These are phyloP conservation scores for Thalassophryne amazonica DNA, from an alignment of 2,797 vertebrate genomes.

Conservation along the genomic window DNA sequence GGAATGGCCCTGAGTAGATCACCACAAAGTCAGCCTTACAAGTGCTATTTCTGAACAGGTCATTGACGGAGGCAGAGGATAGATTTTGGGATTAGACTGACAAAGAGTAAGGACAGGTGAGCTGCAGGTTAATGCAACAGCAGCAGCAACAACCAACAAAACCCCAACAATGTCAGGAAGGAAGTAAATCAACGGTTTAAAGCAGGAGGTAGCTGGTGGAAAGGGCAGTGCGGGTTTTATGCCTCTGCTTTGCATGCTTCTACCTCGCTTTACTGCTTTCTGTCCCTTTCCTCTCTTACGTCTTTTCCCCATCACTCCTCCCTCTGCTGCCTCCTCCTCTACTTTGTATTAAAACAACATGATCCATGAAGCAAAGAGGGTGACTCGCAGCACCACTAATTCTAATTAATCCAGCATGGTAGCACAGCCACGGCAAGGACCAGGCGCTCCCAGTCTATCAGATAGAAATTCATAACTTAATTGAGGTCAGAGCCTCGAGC, in stretches of 20 bases:
- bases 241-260: conserved; percentile 20
- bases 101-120: conserved; percentile 58
- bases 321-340: conserved; percentile 48
- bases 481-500: conserved; percentile 97
- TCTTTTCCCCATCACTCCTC: conserved; percentile 54
- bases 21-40: conserved; percentile 36
- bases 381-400: conserved; percentile 89
- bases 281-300: conserved; percentile 18
- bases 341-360: conserved; percentile 96
- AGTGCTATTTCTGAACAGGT: conserved; percentile 30
- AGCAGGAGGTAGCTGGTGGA: conserved; percentile 5
- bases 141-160: too few species aligned
- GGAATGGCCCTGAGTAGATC: conserved; percentile 19
- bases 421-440: conserved; percentile 81
- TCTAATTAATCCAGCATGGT: conserved; percentile 95
- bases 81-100: conserved; percentile 41
- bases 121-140: conserved; percentile 48
- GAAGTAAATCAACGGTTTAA: conserved; percentile 16
- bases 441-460: conserved; percentile 93
- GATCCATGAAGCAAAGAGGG: conserved; percentile 88
- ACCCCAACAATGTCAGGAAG: conserved; percentile 43
- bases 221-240: conserved; percentile 8
- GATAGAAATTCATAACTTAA: conserved; percentile 99
- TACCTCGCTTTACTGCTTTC: conserved; percentile 7
- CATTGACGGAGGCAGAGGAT: conserved; percentile 11